Evolutionary conservation across 2,888 invertebrate species (phyloP), one percentile per base, ranked within the genome.

Genomic region (Hofmannophila pseudospretella): DNA sequence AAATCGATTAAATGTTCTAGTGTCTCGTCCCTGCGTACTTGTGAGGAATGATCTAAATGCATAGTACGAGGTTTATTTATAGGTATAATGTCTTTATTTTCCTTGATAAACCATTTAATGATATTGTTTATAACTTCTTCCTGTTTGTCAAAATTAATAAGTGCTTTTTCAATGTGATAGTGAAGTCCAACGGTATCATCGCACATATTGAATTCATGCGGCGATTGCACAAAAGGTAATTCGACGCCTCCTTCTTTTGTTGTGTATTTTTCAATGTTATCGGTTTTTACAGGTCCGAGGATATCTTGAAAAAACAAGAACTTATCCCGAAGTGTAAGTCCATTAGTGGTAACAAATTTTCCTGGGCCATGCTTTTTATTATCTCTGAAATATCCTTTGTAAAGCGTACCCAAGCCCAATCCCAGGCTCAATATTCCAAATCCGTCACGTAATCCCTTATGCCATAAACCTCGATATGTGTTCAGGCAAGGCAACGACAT

Each of bases 311-410:
- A 2, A 11, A 34, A 34, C 5, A 34, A 12, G 0, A n/a, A 7
- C 4, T 34, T 27, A 10, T 25, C 25, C 10, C 11, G 7, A 11
- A 36, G 14, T n/a, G 23, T 14, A 11, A 25, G 59, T n/a, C 91
- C 91, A 52, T 88, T 89, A 35, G 89, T 90, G 11, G 90, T 89
- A 34, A 88, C 67, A 40, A 89, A 66, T 39, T 72, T 72, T 1
- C 90, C 90, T 0, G 63, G 51, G 0, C 91, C 91, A 42, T 90
- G 82, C 55, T 91, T 91, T 44, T 78, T 75, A 58, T 90, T 88
- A 28, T 84, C 58, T 47, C 74, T 71, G 68, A 89, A 90, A 19
- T 82, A 70, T 19, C 91, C 91, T 45, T 79, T 87, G 47, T 89
- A 88, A 56, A 78, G 80, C 0, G 88, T 81, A 1, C 90, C 90